phyloP scores from a whole-genome alignment of 2,113 vertebrate species.

The Dendropsophus ebraccatus region DNA sequence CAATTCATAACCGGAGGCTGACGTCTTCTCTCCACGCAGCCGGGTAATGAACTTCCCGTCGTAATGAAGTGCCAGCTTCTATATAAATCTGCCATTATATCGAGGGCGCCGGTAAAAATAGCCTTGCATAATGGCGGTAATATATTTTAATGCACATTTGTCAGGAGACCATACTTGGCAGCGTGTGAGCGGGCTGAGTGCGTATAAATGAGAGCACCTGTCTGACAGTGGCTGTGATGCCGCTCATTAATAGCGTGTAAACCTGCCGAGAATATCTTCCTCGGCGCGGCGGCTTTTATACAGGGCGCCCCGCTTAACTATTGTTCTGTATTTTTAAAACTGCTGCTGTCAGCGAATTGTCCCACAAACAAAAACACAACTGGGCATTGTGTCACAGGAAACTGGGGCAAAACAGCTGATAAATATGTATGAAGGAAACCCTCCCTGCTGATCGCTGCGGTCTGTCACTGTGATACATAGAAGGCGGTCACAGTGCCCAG shows the following conservation, averaged over 20 bases:
- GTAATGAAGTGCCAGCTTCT: neutral
- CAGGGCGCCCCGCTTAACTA: neutral
- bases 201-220: neutral
- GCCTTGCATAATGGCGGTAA: neutral
- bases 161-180: conserved; percentile 1
- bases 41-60: neutral
- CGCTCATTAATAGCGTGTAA: neutral
- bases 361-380: neutral
- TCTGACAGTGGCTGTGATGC: neutral
- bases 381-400: neutral
- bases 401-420: conserved; percentile 28
- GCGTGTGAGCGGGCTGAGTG: neutral
- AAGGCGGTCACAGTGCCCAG: conserved; percentile 11
- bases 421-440: conserved; percentile 28
- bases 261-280: conserved; percentile 2
- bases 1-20: no score
- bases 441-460: conserved; percentile 4
- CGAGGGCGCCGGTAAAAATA: neutral
- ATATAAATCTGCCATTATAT: neutral
- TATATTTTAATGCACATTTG: conserved; percentile 19
- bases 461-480: conserved; percentile 5
- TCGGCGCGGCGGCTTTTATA: neutral
- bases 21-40: neutral
- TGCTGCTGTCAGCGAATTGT: conserved; percentile 15
- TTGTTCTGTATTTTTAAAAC: conserved; percentile 17